These are phyloP conservation scores for Phalloptychus januarius DNA, from an alignment of 2,797 vertebrate genomes.

Conservation along the genomic window DNA sequence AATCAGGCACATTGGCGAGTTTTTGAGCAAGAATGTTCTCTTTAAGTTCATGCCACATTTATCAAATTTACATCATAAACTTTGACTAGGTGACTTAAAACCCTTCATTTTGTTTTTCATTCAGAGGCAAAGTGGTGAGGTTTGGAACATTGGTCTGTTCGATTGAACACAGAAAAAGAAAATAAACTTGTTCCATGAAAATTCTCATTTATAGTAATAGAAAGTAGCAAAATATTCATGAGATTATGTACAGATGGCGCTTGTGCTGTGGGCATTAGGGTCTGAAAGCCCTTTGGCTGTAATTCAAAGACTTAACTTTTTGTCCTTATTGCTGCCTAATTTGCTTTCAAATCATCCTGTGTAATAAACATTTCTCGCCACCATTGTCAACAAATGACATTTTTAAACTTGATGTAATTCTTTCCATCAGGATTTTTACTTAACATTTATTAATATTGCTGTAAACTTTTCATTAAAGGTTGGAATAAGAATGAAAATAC, in stretches of 20 bases:
- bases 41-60: background rate
- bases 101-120: background rate
- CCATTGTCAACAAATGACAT: constrained; percentile 17
- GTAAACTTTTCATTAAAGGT: constrained; percentile 23
- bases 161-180: constrained; percentile 56
- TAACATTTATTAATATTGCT: constrained; percentile 17
- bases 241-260: constrained; percentile 65
- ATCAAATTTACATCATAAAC: background rate
- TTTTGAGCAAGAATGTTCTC: background rate
- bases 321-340: constrained; percentile 57
- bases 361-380: constrained; percentile 42
- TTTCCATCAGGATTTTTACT: background rate
- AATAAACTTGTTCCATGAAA: constrained; percentile 64
- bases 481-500: background rate
- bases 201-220: constrained; percentile 52
- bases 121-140: background rate
- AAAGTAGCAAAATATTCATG: constrained; percentile 57
- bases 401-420: constrained; percentile 3
- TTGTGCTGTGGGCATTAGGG: constrained; percentile 64
- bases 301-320: constrained; percentile 63
- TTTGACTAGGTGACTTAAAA: background rate
- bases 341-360: constrained; percentile 48
- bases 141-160: constrained; percentile 19
- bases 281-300: constrained; percentile 56
- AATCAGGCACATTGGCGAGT: background rate